Conservation (phyloP, 2,888 invertebrate genomes). For the Meiosimyza decipiens region DNA sequence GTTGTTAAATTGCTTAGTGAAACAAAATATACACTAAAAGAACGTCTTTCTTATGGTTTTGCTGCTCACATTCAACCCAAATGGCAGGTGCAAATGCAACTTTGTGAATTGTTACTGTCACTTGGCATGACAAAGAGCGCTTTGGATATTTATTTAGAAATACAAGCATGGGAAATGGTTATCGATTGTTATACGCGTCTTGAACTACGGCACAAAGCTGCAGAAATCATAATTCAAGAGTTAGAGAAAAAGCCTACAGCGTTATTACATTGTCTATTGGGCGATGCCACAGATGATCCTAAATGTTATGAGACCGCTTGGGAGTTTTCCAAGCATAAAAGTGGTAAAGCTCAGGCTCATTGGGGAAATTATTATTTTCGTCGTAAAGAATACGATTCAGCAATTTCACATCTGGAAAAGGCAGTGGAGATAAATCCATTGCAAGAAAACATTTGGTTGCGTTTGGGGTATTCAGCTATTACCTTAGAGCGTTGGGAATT, state of each 20-base stretch:
- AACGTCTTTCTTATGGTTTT: conserved; percentile 75
- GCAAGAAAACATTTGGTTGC: conserved; percentile 87
- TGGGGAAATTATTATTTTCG: conserved; percentile 85
- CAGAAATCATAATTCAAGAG: conserved; percentile 86
- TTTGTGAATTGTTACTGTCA: conserved; percentile 82
- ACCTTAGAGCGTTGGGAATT: conserved; percentile 82
- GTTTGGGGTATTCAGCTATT: conserved; percentile 87
- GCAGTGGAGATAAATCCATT: conserved; percentile 88
- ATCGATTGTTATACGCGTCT: conserved; percentile 90
- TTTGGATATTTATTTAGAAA: conserved; percentile 78
- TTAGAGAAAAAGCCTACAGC: conserved; percentile 82
- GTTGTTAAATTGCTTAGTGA: conserved; percentile 72
- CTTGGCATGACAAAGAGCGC: conserved; percentile 88
- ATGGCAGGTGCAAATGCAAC: conserved; percentile 81
- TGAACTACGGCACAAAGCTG: conserved; percentile 89
- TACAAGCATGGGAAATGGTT: conserved; percentile 92
- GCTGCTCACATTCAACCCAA: conserved; percentile 77
- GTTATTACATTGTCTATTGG: conserved; percentile 90
- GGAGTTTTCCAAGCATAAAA: conserved; percentile 84
- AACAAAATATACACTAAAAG: conserved; percentile 43
- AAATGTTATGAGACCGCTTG: conserved; percentile 90
- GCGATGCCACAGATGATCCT: conserved; percentile 84
- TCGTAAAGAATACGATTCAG: conserved; percentile 80
- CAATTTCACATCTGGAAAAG: conserved; percentile 83
- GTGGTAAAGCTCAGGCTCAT: conserved; percentile 87